phyloP scores from a whole-genome alignment of 2,888 invertebrate species.

The Dusona sp. region DNA sequence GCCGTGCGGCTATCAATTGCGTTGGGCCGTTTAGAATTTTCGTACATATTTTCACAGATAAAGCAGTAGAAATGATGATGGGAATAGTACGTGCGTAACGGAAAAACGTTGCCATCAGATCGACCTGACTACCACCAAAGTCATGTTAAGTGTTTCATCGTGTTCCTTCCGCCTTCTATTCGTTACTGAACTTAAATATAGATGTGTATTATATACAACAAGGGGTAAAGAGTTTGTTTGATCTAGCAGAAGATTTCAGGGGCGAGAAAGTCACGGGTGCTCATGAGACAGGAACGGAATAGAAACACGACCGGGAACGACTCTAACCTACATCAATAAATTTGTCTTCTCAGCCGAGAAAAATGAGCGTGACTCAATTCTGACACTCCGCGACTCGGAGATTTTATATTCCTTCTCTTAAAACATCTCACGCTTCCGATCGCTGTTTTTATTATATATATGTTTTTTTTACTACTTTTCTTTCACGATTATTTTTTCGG shows the following conservation, averaged over 20 bases:
- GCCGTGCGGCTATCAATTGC: not conserved
- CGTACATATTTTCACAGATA: not conserved
- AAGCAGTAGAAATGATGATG: not conserved
- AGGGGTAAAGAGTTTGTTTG: constrained; percentile 41
- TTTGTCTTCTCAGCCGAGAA: constrained; percentile 31
- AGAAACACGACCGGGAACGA: constrained; percentile 27
- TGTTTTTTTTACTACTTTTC: constrained; percentile 10
- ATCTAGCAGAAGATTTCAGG: constrained; percentile 43
- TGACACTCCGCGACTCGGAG: not conserved
- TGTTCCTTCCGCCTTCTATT: constrained; percentile 1
- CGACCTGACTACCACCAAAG: too few relatives aligned
- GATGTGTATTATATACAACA: constrained; percentile 8
- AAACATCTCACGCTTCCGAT: constrained; percentile 37
- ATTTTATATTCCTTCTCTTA: not conserved
- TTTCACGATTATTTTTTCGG: constrained; percentile 11
- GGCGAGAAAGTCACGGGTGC: constrained; percentile 34
- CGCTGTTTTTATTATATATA: constrained; percentile 7
- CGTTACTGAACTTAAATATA: constrained; percentile 26
- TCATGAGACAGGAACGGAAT: constrained; percentile 8
- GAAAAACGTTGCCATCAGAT: not conserved
- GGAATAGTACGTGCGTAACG: not conserved
- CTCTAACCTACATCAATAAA: constrained; percentile 70
- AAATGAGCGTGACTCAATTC: constrained; percentile 38
- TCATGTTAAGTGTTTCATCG: constrained; percentile 28
- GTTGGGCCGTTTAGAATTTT: not conserved